Evolutionary conservation across 2,113 vertebrate genomes (phyloP).

Genomic region (Lampris megalopsis): DNA sequence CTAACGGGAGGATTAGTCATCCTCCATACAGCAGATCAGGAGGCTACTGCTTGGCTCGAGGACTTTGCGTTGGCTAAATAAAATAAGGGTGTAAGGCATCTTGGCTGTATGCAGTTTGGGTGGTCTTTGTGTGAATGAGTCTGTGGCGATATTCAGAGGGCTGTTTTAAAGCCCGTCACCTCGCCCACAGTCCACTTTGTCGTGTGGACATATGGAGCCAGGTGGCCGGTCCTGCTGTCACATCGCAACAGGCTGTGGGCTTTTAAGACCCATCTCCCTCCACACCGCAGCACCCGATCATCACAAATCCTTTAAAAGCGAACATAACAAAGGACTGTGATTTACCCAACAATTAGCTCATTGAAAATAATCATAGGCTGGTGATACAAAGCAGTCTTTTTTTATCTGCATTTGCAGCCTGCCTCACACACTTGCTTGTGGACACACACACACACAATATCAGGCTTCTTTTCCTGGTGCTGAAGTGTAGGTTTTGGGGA

Average conservation of each 20-base stretch:
- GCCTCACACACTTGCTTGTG: constrained; percentile 35
- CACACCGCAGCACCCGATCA: constrained; percentile 33
- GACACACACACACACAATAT: constrained; percentile 35
- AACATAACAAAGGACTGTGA: constrained; percentile 45
- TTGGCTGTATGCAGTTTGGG: too few species aligned
- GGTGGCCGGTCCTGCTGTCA: constrained; percentile 62
- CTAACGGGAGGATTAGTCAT: too few species aligned
- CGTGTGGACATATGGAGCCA: constrained; percentile 56
- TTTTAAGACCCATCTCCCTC: constrained; percentile 46
- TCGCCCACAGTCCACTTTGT: constrained; percentile 29
- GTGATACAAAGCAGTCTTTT: constrained; percentile 55
- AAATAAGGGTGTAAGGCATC: too few species aligned
- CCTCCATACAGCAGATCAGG: too few species aligned
- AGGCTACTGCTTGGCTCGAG: too few species aligned
- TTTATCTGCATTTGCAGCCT: constrained; percentile 53
- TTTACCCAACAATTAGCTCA: constrained; percentile 56
- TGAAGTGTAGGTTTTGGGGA: constrained; percentile 7
- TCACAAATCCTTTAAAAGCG: constrained; percentile 44
- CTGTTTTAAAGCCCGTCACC: background rate
- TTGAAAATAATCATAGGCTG: constrained; percentile 66
- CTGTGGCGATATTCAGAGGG: too few species aligned
- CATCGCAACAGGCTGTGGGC: constrained; percentile 1
- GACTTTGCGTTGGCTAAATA: too few species aligned
- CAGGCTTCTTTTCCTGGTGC: background rate
- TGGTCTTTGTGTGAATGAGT: too few species aligned